phyloP scores from a whole-genome alignment of 2,888 invertebrate species.

The Drosophila mettleri region DNA sequence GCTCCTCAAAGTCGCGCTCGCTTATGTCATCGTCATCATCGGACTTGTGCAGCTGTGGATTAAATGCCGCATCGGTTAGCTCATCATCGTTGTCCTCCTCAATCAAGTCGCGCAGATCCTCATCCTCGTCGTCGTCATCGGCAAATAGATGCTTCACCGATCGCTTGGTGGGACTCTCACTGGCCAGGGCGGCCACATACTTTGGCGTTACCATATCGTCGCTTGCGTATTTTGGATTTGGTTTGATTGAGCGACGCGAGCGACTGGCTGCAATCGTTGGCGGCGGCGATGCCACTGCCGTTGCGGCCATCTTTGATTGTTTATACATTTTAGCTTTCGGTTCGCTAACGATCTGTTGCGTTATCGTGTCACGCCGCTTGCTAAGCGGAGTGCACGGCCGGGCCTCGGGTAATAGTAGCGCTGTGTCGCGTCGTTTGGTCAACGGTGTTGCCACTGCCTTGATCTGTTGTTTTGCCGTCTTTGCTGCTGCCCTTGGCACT shows the following conservation, averaged over 20 bases:
- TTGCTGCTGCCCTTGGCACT: not conserved
- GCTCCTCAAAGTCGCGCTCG: conserved; percentile 57
- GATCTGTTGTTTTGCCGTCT: conserved; percentile 2
- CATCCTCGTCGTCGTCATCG: conserved; percentile 59
- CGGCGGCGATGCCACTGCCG: conserved; percentile 48
- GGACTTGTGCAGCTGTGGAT: conserved; percentile 68
- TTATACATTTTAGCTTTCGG: conserved; percentile 63
- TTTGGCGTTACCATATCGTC: conserved; percentile 83
- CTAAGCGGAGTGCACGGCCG: conserved; percentile 11
- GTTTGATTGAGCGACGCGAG: conserved; percentile 84
- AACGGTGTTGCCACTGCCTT: conserved; percentile 15
- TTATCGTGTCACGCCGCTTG: conserved; percentile 20
- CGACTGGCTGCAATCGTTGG: conserved; percentile 83
- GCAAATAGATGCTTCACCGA: conserved; percentile 55
- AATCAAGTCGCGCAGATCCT: conserved; percentile 57
- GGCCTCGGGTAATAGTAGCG: conserved; percentile 9
- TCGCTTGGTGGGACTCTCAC: conserved; percentile 19
- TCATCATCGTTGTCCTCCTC: conserved; percentile 66
- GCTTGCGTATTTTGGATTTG: conserved; percentile 84
- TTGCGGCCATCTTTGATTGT: conserved; percentile 33
- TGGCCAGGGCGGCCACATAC: conserved; percentile 58
- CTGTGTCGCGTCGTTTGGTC: conserved; percentile 30
- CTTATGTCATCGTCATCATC: conserved; percentile 72
- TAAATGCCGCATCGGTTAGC: conserved; percentile 62
- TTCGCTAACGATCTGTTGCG: conserved; percentile 14